A percentile compares a stretch with the other conserved stretches of the same genome.
phyloP scores from a whole-genome alignment of 1,140 invertebrate species.

The Tetramorium alpestre region DNA sequence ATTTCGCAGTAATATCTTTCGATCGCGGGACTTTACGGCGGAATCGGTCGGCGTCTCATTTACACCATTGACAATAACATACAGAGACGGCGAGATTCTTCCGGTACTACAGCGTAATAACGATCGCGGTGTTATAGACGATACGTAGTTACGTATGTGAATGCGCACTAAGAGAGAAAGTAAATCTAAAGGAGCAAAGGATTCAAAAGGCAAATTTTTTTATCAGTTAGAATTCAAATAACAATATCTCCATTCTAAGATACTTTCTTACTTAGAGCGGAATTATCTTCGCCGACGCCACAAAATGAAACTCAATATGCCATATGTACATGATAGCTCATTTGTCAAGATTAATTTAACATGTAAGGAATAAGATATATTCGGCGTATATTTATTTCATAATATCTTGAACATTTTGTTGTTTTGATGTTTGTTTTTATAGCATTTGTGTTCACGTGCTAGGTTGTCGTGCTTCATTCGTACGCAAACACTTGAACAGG shows the following conservation, averaged over 20 bases:
- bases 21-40: slow-evolving; percentile 44
- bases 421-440: no score
- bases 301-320: background rate
- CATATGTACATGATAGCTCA: background rate
- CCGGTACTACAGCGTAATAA: slow-evolving; percentile 40
- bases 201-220: background rate
- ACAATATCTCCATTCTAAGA: background rate
- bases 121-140: slow-evolving; percentile 39
- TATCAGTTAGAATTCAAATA: background rate
- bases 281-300: background rate
- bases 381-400: no score
- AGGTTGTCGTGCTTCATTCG: no score
- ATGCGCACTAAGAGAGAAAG: background rate
- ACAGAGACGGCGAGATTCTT: slow-evolving; percentile 51
- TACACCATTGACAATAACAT: slow-evolving; percentile 41
- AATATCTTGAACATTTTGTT: no score
- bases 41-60: slow-evolving; percentile 60
- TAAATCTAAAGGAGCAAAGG: background rate
- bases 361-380: no score
- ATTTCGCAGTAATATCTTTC: slow-evolving; percentile 17
- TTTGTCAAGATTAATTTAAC: background rate
- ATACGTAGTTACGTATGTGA: background rate
- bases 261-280: background rate
- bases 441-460: no score
- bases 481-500: no score